Base-by-base conservation (phyloP, 2,888 invertebrate species). In the Mesodorylaimus sp. region DNA sequence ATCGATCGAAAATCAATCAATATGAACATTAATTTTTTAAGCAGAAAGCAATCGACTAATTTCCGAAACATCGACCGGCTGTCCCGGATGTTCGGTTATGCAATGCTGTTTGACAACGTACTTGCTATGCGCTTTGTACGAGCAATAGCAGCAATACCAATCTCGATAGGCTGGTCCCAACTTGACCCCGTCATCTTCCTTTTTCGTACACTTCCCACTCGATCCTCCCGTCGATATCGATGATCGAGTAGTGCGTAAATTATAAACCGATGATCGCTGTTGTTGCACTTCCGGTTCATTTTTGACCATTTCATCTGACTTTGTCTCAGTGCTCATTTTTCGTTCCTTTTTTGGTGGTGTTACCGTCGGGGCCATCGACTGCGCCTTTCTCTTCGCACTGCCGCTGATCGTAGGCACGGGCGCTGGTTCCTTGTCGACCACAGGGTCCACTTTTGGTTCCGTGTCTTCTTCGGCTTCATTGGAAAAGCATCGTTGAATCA, bases 51-150 rank as follows among this genome's bases (percentile, higher is more conserved):
- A 32, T 16, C 32, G 16, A 32, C 32, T 44, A 44, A 3, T 44
- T 44, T 21, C 44, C 16, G 46, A 16, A 23, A 48, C 51, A 2
- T 41, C 7, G 16, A 43, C 51, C 3, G 23, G 2, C 28, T 26
- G 3, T 26, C 52, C 52, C 2, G 48, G 48, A 25, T 52, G 52
- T 2, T 45, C 28, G 2, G 32, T 36, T 19, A 52, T 10, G 50
- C 49, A 50, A 24, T 52, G 52, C 21, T 49, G 37, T 38, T 52
- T 52, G n/a, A 52, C 52, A 16, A 25, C 3, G 39, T 52, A 52
- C 28, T 52, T 52, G 29, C 52, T 52, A 21, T 39, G 29, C 25
- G 3, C 32, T 3, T 32, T 36, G 32, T 48, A 49, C 3, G 16
- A 3, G 29, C 50, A 50, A 42, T 50, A 50, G 3, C 16, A 25